These are phyloP conservation scores for Heptranchias perlo DNA, from an alignment of 2,113 vertebrate genomes.

Conservation along the genomic window DNA sequence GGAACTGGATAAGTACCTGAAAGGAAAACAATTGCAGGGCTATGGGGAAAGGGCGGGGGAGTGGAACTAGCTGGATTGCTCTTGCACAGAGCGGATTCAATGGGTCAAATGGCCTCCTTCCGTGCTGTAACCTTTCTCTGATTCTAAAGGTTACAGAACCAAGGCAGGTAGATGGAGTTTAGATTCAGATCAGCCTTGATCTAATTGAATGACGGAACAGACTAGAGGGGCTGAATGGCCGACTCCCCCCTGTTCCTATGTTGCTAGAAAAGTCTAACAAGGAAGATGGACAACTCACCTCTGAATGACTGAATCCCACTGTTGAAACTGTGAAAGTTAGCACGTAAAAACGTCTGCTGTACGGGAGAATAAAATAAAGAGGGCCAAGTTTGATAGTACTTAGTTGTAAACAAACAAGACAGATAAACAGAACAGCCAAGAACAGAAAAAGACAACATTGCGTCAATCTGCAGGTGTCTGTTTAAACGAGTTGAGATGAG, in stretches of 20 bases:
- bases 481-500: background rate
- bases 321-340: background rate
- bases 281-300: background rate
- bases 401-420: background rate
- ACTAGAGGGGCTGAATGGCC: background rate
- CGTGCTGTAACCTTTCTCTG: too few relatives aligned
- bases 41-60: too few relatives aligned
- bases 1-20: too few relatives aligned
- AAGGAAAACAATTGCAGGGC: too few relatives aligned
- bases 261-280: too few relatives aligned
- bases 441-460: background rate
- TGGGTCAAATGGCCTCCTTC: too few relatives aligned
- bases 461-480: background rate
- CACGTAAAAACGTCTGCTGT: background rate
- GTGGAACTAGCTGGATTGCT: too few relatives aligned
- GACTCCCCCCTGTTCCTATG: too few relatives aligned
- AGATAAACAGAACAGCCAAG: background rate
- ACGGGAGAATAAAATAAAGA: background rate
- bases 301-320: background rate
- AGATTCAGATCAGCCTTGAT: background rate
- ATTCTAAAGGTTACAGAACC: background rate
- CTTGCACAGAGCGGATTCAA: too few relatives aligned
- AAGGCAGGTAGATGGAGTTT: background rate
- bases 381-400: background rate
- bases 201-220: background rate